Percentiles rank a stretch among this genome's conserved stretches.
Evolutionary conservation across 2,797 vertebrate genomes (phyloP).

Genomic region (Anguilla marmorata): DNA sequence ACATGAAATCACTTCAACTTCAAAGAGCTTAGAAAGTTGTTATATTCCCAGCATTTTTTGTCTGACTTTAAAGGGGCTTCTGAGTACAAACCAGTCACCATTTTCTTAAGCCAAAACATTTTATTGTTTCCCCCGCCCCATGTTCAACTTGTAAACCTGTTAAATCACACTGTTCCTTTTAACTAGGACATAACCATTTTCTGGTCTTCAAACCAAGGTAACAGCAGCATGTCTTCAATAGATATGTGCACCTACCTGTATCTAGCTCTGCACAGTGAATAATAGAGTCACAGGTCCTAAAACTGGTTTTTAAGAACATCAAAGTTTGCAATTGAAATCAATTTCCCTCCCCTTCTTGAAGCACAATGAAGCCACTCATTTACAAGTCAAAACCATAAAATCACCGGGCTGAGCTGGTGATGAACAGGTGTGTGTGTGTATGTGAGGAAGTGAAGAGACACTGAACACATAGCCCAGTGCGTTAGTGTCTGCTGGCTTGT

Average conservation of each 20-base stretch:
- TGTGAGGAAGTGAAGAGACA: not conserved
- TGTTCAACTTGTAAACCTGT: not conserved
- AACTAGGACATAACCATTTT: not conserved
- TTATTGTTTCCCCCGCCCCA: not conserved
- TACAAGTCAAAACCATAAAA: constrained; percentile 34
- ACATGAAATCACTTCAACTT: not conserved
- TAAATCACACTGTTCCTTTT: not conserved
- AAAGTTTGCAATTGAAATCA: constrained; percentile 16
- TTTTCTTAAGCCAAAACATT: not conserved
- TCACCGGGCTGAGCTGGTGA: not conserved
- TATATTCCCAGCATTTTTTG: not conserved
- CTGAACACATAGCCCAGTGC: not conserved
- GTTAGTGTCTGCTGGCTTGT: not conserved
- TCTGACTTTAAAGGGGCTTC: not conserved
- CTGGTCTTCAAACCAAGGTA: not conserved
- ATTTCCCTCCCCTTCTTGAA: not conserved
- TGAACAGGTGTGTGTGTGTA: not conserved
- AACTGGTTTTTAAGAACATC: not conserved
- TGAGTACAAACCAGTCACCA: not conserved
- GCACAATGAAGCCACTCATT: constrained; percentile 28
- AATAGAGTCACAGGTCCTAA: not conserved
- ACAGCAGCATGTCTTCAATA: not conserved
- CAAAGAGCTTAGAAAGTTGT: not conserved
- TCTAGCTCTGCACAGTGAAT: not conserved
- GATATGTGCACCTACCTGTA: not conserved